Evolutionary conservation across 2,113 vertebrate species (phyloP).

Genomic region (Mirza zaza): DNA sequence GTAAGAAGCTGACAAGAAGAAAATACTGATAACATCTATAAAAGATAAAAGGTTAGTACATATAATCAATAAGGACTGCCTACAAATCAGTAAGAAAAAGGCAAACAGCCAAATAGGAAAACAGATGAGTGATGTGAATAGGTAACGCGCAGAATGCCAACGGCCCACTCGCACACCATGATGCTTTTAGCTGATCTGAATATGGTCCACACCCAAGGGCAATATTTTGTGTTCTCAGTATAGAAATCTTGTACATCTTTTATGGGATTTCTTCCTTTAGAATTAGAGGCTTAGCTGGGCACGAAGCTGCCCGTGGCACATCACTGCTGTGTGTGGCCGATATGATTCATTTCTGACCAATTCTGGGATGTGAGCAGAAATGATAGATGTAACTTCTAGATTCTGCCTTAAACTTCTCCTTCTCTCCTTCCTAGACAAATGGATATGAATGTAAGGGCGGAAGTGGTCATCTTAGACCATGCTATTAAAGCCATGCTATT

Average conservation of each 20-base stretch:
- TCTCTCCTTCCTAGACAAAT: not conserved
- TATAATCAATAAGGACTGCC: not conserved
- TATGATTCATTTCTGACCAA: not conserved
- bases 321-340: not conserved
- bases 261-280: not conserved
- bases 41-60: conserved; percentile 18
- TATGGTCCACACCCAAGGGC: not conserved
- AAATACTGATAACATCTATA: not conserved
- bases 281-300: not conserved
- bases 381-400: not conserved
- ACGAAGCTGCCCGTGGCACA: not conserved
- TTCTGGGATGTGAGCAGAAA: not conserved
- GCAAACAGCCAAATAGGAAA: not conserved
- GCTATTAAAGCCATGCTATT: not conserved
- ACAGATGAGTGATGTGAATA: fast-evolving
- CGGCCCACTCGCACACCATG: not conserved
- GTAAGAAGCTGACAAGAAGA: not conserved
- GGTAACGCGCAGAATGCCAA: not conserved
- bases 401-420: not conserved
- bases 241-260: not conserved
- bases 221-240: not conserved
- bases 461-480: not conserved
- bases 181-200: not conserved
- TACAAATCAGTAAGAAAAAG: not conserved
- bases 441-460: not conserved